These are phyloP conservation scores for Chionis minor DNA, from an alignment of 2,113 vertebrate genomes.

Conservation along the genomic window DNA sequence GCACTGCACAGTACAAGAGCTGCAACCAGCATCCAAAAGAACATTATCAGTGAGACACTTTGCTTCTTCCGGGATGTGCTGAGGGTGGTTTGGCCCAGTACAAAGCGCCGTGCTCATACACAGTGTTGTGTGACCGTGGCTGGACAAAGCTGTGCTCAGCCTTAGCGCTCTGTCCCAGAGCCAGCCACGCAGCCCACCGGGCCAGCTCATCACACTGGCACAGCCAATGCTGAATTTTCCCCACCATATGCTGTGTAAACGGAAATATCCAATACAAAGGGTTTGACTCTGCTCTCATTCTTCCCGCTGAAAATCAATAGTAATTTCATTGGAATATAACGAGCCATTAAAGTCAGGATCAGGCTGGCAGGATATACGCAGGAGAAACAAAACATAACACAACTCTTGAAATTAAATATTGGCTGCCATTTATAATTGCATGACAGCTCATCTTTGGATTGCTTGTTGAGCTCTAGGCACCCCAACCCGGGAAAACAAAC, in stretches of 20 bases:
- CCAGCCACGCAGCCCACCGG: too few species aligned
- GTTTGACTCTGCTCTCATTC: not conserved
- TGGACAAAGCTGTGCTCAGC: not conserved
- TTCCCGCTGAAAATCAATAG: not conserved
- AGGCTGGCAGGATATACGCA: not conserved
- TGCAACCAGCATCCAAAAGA: too few species aligned
- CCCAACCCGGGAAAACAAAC: not conserved
- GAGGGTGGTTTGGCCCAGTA: too few species aligned
- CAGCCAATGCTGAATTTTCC: accelerated
- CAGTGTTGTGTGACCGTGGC: accelerated
- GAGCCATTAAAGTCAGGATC: not conserved
- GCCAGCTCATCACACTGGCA: not conserved
- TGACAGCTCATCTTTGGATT: not conserved
- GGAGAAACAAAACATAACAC: not conserved
- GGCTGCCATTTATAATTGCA: not conserved
- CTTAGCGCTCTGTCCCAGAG: not conserved
- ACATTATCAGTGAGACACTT: too few species aligned
- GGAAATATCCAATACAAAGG: not conserved
- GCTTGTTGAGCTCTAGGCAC: not conserved
- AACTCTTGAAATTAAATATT: not conserved
- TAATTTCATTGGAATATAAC: not conserved
- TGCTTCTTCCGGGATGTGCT: too few species aligned
- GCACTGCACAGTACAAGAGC: too few species aligned
- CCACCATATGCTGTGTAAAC: not conserved
- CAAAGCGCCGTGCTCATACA: not conserved